A percentile compares a stretch with the other conserved stretches of the same genome.
Evolutionary conservation across 2,797 vertebrate genomes (phyloP).

Genomic region (Sebastes hubbsi): DNA sequence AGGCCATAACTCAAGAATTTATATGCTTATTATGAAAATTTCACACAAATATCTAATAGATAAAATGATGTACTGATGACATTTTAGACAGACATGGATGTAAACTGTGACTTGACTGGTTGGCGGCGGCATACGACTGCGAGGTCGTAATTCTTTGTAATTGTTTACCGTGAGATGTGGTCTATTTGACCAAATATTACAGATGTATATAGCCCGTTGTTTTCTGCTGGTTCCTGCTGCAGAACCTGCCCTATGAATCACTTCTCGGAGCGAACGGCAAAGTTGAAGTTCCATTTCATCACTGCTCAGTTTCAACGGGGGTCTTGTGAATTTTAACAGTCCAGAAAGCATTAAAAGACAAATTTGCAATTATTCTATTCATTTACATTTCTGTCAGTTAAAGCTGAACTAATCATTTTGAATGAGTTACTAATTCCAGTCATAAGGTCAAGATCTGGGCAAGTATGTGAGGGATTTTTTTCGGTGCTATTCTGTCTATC

Average conservation of each 20-base stretch:
- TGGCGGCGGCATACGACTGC: background rate
- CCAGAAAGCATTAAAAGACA: slow-evolving; percentile 27
- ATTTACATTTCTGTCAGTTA: slow-evolving; percentile 42
- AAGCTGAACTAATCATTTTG: slow-evolving; percentile 43
- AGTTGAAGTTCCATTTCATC: background rate
- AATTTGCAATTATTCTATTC: slow-evolving; percentile 29
- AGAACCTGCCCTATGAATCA: background rate
- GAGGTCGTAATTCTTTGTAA: no score
- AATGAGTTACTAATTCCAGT: slow-evolving; percentile 45
- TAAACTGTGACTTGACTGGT: background rate
- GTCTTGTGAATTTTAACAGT: slow-evolving; percentile 16
- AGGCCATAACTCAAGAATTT: background rate
- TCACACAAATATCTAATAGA: background rate
- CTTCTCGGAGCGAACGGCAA: background rate
- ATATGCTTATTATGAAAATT: background rate
- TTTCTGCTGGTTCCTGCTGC: background rate
- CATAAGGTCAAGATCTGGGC: slow-evolving; percentile 21
- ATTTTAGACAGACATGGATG: background rate
- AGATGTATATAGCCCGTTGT: background rate
- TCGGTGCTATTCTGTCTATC: background rate
- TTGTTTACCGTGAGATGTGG: background rate
- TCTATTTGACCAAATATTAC: background rate
- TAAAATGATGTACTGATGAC: background rate
- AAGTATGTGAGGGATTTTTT: slow-evolving; percentile 21
- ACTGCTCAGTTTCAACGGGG: background rate